Evolutionary conservation across 2,888 invertebrate genomes (phyloP).

Genomic region (Pandemis corylana): DNA sequence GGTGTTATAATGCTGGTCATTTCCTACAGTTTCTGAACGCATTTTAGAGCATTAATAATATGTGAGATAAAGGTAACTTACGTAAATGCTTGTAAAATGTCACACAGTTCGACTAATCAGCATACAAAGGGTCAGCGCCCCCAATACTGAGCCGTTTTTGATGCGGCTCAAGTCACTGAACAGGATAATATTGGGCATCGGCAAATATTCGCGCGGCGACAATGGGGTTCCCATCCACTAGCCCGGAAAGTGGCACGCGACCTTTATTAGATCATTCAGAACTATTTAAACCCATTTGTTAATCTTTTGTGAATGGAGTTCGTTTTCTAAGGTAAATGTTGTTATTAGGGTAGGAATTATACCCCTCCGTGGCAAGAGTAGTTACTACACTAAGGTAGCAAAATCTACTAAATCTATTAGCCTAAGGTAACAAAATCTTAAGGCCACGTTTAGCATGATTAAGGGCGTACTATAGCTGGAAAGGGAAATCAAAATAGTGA

Average conservation of each 20-base stretch:
- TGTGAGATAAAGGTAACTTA: too few relatives aligned
- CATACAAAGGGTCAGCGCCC: not conserved
- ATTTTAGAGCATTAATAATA: too few relatives aligned
- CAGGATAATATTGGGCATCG: constrained; percentile 5
- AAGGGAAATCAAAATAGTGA: too few relatives aligned
- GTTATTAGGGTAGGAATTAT: not conserved
- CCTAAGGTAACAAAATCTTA: too few relatives aligned
- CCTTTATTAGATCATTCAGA: constrained; percentile 15
- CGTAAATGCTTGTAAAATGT: not conserved
- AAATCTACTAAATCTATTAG: too few relatives aligned
- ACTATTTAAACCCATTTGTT: constrained; percentile 16
- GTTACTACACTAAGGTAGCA: too few relatives aligned
- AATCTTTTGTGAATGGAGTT: constrained; percentile 11
- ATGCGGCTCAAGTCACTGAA: constrained; percentile 16
- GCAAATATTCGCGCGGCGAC: constrained; percentile 6
- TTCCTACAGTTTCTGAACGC: too few relatives aligned
- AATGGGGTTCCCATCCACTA: constrained; percentile 16
- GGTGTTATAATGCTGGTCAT: too few relatives aligned
- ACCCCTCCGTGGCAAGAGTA: not conserved
- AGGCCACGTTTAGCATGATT: too few relatives aligned
- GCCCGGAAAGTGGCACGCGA: constrained; percentile 8
- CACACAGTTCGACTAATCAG: constrained; percentile 1
- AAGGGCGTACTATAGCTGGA: too few relatives aligned
- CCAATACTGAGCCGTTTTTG: constrained; percentile 1
- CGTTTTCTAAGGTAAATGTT: constrained; percentile 8